Percentiles rank a stretch among this genome's conserved stretches.
These are phyloP conservation scores for Rhamphomyia laevipes DNA, from an alignment of 2,888 invertebrate genomes.

Conservation along the genomic window DNA sequence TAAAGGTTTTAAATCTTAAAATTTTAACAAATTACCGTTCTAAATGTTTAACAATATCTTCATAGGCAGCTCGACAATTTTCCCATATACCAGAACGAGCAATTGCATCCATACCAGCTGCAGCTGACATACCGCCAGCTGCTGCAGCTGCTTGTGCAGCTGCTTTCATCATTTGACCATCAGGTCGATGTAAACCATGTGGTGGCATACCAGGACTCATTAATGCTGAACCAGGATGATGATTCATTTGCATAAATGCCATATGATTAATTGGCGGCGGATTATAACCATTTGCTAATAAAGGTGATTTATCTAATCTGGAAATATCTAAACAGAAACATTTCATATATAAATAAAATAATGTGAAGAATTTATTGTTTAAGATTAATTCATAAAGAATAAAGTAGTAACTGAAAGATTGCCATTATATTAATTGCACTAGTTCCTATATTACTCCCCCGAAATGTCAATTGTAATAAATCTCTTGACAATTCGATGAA, in stretches of 20 bases:
- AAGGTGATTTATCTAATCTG: conserved; percentile 81
- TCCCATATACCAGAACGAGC: conserved; percentile 90
- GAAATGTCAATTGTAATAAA: no score
- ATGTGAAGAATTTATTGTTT: no score
- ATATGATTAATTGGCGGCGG: conserved; percentile 87
- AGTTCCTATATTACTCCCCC: no score
- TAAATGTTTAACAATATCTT: conserved; percentile 89
- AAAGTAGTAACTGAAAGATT: no score
- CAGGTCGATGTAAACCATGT: conserved; percentile 71
- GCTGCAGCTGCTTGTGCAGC: conserved; percentile 57
- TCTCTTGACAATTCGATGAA: no score
- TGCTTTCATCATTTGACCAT: conserved; percentile 62
- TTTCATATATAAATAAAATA: no score
- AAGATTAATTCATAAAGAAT: no score
- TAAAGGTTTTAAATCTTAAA: neutral
- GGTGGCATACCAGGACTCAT: conserved; percentile 82
- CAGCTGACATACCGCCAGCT: conserved; percentile 61
- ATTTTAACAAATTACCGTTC: conserved; percentile 60
- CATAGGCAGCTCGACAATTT: conserved; percentile 88
- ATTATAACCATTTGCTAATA: conserved; percentile 87
- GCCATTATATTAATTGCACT: no score
- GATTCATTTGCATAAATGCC: conserved; percentile 87
- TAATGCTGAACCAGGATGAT: conserved; percentile 66
- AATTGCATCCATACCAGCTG: conserved; percentile 70
- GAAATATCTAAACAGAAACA: conserved; percentile 56